Evolutionary conservation across 2,113 vertebrate genomes (phyloP).

Genomic region (Sturnus vulgaris): DNA sequence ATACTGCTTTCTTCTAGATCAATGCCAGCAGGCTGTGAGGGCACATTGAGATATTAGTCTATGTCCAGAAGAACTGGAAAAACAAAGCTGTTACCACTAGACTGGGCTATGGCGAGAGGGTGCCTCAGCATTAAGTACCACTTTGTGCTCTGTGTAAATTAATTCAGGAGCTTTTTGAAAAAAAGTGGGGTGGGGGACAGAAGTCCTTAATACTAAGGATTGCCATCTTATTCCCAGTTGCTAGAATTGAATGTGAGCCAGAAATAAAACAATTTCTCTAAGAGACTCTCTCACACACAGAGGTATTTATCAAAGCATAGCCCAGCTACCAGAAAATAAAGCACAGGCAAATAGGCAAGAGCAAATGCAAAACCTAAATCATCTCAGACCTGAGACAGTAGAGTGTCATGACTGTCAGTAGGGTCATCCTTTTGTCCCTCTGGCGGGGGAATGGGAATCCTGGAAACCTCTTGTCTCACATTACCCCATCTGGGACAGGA

Average conservation of each 20-base stretch:
- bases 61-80: not conserved
- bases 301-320: not conserved
- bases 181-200: not conserved
- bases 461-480: fast-evolving
- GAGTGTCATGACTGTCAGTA: not conserved
- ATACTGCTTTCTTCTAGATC: not conserved
- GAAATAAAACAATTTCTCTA: not conserved
- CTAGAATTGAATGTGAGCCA: not conserved
- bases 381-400: not conserved
- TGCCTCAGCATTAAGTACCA: not conserved
- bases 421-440: fast-evolving
- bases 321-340: not conserved
- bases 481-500: not conserved
- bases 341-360: not conserved
- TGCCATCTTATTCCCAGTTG: not conserved
- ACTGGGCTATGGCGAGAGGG: not conserved
- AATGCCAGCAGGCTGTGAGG: not conserved
- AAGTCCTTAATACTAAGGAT: not conserved
- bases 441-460: not conserved
- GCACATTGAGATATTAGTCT: not conserved
- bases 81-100: not conserved
- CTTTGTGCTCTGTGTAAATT: not conserved
- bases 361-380: not conserved
- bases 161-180: not conserved
- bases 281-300: not conserved